Conservation (phyloP, 2,888 invertebrate species). For the Nebria brevicollis region DNA sequence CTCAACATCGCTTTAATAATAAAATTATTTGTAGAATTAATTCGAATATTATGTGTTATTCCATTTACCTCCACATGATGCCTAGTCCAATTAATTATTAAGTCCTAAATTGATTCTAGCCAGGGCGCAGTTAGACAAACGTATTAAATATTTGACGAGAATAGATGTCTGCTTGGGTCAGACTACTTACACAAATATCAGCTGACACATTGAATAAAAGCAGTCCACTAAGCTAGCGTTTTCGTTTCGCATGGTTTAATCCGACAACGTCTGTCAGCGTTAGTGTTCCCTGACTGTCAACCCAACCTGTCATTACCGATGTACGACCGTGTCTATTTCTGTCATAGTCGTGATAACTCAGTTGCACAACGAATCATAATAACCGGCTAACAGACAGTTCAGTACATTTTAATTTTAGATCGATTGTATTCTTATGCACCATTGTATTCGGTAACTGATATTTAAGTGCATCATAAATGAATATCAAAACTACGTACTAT, state of each 20-base stretch:
- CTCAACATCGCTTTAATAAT: conserved; percentile 71
- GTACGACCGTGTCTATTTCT: conserved; percentile 47
- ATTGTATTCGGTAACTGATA: background rate
- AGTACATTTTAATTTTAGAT: background rate
- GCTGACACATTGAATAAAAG: conserved; percentile 14
- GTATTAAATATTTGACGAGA: conserved; percentile 18
- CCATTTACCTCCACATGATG: conserved; percentile 25
- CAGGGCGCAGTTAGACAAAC: no score
- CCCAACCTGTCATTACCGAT: conserved; percentile 46
- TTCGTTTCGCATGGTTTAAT: background rate
- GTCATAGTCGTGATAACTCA: conserved; percentile 43
- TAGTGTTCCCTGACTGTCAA: conserved; percentile 28
- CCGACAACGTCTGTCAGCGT: conserved; percentile 30
- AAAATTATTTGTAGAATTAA: conserved; percentile 67
- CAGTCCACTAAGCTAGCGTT: background rate
- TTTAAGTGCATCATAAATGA: background rate
- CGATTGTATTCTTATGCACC: conserved; percentile 3
- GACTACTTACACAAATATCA: conserved; percentile 16
- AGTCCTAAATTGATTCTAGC: background rate
- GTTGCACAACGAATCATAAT: conserved; percentile 14
- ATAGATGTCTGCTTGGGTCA: background rate
- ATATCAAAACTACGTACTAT: no score
- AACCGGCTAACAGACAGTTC: background rate
- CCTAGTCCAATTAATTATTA: background rate
- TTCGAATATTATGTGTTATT: conserved; percentile 47